phyloP scores from a whole-genome alignment of 2,113 vertebrate species.

The Albula goreensis region DNA sequence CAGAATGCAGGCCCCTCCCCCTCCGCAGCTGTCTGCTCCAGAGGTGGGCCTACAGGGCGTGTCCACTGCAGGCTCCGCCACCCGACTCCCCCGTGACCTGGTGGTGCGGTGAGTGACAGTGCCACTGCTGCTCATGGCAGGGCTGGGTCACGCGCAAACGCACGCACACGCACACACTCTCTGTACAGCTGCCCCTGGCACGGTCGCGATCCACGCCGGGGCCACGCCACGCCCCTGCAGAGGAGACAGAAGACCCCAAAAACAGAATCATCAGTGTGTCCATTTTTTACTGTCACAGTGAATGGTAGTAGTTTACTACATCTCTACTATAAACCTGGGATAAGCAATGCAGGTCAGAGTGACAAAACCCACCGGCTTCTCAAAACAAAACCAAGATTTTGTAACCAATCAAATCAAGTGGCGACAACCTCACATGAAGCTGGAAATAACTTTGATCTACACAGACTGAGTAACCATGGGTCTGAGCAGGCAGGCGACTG shows the following conservation, averaged over 20 bases:
- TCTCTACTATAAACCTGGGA: too few species aligned
- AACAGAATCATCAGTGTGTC: too few species aligned
- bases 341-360: too few species aligned
- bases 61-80: background rate
- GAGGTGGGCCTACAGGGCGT: background rate
- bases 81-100: conserved; percentile 12
- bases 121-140: conserved; percentile 19
- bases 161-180: background rate
- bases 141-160: background rate
- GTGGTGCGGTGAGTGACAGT: background rate
- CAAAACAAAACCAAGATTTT: too few species aligned
- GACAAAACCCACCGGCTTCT: too few species aligned
- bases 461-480: too few species aligned
- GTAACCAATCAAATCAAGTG: too few species aligned
- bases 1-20: conserved; percentile 44
- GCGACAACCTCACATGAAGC: too few species aligned
- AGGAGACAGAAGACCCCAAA: background rate
- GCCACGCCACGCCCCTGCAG: conserved; percentile 14
- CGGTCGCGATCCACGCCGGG: conserved; percentile 17
- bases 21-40: background rate
- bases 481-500: too few species aligned
- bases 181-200: background rate
- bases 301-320: too few species aligned
- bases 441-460: too few species aligned
- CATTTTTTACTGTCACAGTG: too few species aligned